Percentiles rank a stretch among this genome's conserved stretches.
phyloP scores from a whole-genome alignment of 2,797 vertebrate genomes.

The Buceros bicornis region DNA sequence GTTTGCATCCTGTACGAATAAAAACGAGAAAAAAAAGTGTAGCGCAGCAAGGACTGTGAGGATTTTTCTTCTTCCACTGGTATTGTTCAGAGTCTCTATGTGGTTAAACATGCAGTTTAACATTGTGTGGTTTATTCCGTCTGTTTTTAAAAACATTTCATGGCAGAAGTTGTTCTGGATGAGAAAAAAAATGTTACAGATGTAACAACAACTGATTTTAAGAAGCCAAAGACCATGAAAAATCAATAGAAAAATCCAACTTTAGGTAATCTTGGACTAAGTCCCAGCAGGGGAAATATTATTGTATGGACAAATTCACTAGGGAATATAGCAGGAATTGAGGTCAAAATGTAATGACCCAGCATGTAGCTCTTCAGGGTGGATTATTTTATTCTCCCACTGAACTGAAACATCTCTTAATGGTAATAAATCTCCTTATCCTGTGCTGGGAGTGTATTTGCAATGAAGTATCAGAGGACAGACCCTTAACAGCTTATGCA shows the following conservation, averaged over 20 bases:
- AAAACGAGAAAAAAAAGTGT: not conserved
- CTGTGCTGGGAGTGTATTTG: not conserved
- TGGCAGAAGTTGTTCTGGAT: not conserved
- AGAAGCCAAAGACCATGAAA: not conserved
- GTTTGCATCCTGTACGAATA: not conserved
- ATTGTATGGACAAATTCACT: not conserved
- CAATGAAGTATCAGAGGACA: not conserved
- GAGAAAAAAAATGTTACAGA: not conserved
- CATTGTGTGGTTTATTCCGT: not conserved
- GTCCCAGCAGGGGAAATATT: not conserved
- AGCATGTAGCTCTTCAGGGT: not conserved
- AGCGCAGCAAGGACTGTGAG: not conserved
- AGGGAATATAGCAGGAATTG: conserved; percentile 5
- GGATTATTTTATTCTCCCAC: conserved; percentile 38
- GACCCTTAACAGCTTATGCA: not conserved
- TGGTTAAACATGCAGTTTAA: not conserved
- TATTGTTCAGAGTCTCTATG: not conserved
- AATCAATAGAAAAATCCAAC: conserved; percentile 10
- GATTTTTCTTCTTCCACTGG: not conserved
- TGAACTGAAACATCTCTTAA: conserved; percentile 36
- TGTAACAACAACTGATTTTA: not conserved
- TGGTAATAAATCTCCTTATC: conserved; percentile 41
- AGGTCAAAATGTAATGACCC: conserved; percentile 50
- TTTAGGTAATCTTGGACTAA: not conserved
- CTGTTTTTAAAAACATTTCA: not conserved